phyloP scores from a whole-genome alignment of 2,888 invertebrate genomes.

The Biston betularia region DNA sequence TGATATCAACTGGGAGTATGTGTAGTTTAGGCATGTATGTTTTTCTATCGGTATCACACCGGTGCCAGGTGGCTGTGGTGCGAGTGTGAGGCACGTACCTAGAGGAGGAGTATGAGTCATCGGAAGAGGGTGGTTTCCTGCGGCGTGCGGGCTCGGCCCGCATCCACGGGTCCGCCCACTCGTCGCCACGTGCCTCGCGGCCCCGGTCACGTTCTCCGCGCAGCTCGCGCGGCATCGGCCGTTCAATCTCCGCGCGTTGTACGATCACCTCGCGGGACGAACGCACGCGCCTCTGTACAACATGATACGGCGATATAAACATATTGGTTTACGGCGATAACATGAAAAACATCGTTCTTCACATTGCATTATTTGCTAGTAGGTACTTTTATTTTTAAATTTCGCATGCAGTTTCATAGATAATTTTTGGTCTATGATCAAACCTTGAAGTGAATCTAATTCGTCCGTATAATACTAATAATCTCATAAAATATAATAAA shows the following conservation, averaged over 20 bases:
- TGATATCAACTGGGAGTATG: no score
- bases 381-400: no score
- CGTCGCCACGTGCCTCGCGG: constrained; percentile 89
- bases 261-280: constrained; percentile 89
- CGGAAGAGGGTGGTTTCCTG: constrained; percentile 74
- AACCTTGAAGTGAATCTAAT: no score
- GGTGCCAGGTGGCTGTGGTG: not conserved
- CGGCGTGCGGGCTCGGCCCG: constrained; percentile 84
- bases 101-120: constrained; percentile 80
- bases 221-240: constrained; percentile 53
- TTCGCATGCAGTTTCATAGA: no score
- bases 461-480: no score
- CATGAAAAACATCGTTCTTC: no score
- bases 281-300: constrained; percentile 81
- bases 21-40: no score
- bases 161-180: constrained; percentile 99
- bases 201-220: constrained; percentile 51
- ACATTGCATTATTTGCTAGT: not conserved
- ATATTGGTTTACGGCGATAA: no score
- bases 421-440: no score
- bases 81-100: constrained; percentile 58
- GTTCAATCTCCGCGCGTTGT: constrained; percentile 87
- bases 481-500: no score
- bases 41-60: not conserved
- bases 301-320: not conserved